phyloP scores from a whole-genome alignment of 2,113 vertebrate genomes.

The Pycnonotus jocosus region DNA sequence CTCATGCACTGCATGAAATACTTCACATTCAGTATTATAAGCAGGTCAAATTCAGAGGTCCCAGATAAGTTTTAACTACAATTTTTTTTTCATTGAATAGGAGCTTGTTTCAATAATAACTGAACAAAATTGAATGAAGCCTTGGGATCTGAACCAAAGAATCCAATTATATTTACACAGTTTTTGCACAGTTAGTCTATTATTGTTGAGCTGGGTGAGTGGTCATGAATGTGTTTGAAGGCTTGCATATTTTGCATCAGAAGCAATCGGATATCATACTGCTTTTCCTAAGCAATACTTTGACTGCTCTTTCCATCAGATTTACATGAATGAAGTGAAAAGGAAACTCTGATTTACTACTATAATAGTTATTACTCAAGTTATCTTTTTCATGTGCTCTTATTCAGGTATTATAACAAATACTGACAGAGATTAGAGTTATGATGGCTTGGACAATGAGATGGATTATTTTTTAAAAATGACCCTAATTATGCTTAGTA shows the following conservation, averaged over 20 bases:
- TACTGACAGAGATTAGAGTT: not conserved
- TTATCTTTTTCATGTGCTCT: not conserved
- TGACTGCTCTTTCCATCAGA: not conserved
- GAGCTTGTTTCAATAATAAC: not conserved
- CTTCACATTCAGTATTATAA: not conserved
- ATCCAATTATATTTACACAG: constrained; percentile 33
- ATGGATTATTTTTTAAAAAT: not conserved
- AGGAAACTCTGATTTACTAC: not conserved
- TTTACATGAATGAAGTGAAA: not conserved
- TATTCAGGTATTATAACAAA: not conserved
- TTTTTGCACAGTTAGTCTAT: not conserved
- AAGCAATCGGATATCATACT: not conserved
- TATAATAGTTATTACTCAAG: not conserved
- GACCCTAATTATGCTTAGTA: not conserved
- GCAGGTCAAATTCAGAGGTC: not conserved
- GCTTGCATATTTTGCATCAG: not conserved
- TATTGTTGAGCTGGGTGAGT: not conserved
- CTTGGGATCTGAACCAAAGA: not conserved
- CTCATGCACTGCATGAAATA: not conserved
- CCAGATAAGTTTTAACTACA: not conserved
- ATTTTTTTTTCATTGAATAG: not conserved
- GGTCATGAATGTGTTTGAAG: not conserved
- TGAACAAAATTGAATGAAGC: not conserved
- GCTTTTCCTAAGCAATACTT: not conserved
- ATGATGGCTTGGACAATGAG: not conserved